Percentiles rank a stretch among this genome's conserved stretches.
These are phyloP conservation scores for Ardeotis arabs DNA, from an alignment of 2,113 vertebrate genomes.

Conservation along the genomic window DNA sequence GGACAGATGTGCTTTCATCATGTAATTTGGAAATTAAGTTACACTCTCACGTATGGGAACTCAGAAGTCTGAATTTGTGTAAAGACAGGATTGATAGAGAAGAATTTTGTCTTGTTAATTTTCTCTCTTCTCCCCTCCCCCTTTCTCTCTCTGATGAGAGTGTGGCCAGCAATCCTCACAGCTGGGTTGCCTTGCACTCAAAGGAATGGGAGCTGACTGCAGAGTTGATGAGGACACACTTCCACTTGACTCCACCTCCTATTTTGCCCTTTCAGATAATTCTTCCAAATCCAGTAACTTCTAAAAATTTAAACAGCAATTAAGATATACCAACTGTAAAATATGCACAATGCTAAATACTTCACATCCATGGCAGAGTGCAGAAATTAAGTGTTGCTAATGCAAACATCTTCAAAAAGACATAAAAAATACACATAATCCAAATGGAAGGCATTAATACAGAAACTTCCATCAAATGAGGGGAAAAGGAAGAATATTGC, in stretches of 20 bases:
- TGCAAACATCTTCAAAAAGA: background rate
- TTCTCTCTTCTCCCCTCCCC: background rate
- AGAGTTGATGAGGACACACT: constrained; percentile 58
- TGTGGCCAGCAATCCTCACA: constrained; percentile 68
- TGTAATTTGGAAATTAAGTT: constrained; percentile 74
- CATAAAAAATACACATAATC: background rate
- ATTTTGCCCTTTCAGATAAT: constrained; percentile 28
- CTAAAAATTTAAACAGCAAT: constrained; percentile 27
- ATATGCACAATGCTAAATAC: background rate
- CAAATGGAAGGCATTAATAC: background rate
- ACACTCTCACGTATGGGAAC: constrained; percentile 70
- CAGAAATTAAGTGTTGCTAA: background rate
- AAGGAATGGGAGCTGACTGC: constrained; percentile 50
- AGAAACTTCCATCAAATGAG: background rate
- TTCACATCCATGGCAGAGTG: background rate
- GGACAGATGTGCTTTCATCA: constrained; percentile 74
- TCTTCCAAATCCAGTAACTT: constrained; percentile 36
- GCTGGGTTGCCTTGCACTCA: constrained; percentile 66
- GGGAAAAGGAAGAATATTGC: background rate
- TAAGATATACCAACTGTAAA: background rate
- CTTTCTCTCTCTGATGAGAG: constrained; percentile 52
- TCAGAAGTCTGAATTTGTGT: constrained; percentile 67
- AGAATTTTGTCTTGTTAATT: constrained; percentile 67
- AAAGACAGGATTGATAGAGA: constrained; percentile 62
- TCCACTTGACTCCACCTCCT: constrained; percentile 60